phyloP scores from a whole-genome alignment of 2,797 vertebrate genomes.

The Poeciliopsis turneri region DNA sequence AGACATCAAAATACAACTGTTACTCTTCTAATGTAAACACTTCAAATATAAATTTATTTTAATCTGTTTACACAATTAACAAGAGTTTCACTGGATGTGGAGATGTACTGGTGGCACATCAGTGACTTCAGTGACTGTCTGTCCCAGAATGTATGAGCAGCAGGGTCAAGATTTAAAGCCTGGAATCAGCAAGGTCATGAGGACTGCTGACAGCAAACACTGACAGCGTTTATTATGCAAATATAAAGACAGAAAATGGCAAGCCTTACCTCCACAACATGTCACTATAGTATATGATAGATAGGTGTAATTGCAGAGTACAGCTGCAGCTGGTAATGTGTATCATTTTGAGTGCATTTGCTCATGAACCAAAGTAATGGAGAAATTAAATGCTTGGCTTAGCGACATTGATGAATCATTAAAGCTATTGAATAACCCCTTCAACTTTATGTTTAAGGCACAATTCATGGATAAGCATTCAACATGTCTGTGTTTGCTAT shows the following conservation, averaged over 20 bases:
- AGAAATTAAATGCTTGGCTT: slow-evolving; percentile 6
- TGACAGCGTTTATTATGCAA: neutral
- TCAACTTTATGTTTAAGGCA: neutral
- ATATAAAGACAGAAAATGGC: neutral
- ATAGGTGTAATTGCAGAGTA: neutral
- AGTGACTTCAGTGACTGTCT: neutral
- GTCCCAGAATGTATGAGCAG: neutral
- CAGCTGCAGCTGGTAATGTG: neutral
- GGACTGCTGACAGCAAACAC: slow-evolving; percentile 5
- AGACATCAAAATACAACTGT: neutral
- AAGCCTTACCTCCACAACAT: neutral
- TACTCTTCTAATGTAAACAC: neutral
- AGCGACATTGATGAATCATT: neutral
- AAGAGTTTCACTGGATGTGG: neutral
- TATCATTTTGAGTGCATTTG: neutral
- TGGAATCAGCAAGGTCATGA: neutral
- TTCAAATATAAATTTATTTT: neutral
- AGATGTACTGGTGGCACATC: neutral
- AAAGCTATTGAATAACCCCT: neutral
- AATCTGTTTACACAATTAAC: neutral
- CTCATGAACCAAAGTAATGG: slow-evolving; percentile 7
- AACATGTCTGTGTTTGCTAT: neutral
- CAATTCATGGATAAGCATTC: neutral
- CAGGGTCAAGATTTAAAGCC: neutral
- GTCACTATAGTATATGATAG: neutral